Conservation (phyloP, 2,797 vertebrate species). For the Simalia tracyae region DNA sequence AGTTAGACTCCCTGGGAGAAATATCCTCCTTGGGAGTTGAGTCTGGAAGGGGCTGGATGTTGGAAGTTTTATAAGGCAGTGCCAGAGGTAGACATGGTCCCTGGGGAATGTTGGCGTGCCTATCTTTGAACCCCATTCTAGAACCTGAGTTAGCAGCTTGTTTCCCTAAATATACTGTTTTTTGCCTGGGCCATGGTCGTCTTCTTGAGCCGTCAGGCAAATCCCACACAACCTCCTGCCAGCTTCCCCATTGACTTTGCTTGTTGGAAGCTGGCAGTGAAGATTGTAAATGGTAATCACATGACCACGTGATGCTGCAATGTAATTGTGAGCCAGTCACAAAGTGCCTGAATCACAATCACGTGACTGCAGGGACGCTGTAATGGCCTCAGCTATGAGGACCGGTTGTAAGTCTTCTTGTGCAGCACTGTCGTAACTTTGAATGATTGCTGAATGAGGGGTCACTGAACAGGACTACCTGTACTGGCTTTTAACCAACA, state of each 20-base stretch:
- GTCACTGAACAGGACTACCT: not conserved
- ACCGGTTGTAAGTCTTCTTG: not conserved
- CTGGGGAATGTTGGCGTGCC: not conserved
- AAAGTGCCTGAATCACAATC: not conserved
- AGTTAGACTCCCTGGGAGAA: not conserved
- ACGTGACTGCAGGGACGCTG: not conserved
- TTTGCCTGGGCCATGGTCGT: not conserved
- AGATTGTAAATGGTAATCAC: not conserved
- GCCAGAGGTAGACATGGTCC: not conserved
- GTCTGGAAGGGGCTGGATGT: not conserved
- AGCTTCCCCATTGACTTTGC: not conserved
- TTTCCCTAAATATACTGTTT: not conserved
- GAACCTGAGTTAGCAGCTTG: not conserved
- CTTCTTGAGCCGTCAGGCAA: not conserved
- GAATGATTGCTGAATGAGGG: not conserved
- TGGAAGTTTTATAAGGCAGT: not conserved
- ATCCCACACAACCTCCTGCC: not conserved
- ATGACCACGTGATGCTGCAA: not conserved
- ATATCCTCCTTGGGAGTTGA: not conserved
- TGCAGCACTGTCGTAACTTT: not conserved
- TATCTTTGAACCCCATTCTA: not conserved
- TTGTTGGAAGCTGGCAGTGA: not conserved
- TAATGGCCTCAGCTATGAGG: not conserved
- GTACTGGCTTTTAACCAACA: not conserved
- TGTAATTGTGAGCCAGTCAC: not conserved